Evolutionary conservation across 2,888 invertebrate genomes (phyloP).

Genomic region (Phorcus lineatus): DNA sequence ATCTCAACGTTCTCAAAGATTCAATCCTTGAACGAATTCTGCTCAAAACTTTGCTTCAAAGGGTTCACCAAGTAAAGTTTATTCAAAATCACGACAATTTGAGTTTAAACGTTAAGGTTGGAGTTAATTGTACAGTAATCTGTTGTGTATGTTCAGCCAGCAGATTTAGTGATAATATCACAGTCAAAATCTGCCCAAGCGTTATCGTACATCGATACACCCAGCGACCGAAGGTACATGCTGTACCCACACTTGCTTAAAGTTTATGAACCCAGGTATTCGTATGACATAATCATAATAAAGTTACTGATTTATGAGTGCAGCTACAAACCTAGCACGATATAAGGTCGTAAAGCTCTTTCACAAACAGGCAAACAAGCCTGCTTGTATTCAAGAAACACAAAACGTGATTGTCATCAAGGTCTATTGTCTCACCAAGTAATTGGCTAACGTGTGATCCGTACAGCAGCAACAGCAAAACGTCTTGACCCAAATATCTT

Average conservation of each 20-base stretch:
- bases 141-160: too few species aligned
- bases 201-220: too few species aligned
- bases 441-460: not conserved
- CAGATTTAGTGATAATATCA: too few species aligned
- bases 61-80: too few species aligned
- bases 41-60: too few species aligned
- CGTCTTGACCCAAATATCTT: constrained; percentile 14
- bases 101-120: too few species aligned
- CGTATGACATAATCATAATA: not conserved
- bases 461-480: not conserved
- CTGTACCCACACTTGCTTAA: not conserved
- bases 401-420: constrained; percentile 3
- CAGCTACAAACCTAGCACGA: not conserved
- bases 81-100: too few species aligned
- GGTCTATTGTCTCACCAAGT: not conserved
- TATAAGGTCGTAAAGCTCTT: constrained; percentile 6
- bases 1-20: too few species aligned
- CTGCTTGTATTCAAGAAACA: not conserved
- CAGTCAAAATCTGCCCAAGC: too few species aligned
- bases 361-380: not conserved
- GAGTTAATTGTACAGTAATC: too few species aligned
- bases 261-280: constrained; percentile 5
- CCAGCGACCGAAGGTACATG: too few species aligned
- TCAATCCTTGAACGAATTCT: too few species aligned
- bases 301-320: not conserved